A percentile compares a stretch with the other conserved stretches of the same genome.
Evolutionary conservation across 2,113 vertebrate genomes (phyloP).

Genomic region (Microcebus tavaratra): DNA sequence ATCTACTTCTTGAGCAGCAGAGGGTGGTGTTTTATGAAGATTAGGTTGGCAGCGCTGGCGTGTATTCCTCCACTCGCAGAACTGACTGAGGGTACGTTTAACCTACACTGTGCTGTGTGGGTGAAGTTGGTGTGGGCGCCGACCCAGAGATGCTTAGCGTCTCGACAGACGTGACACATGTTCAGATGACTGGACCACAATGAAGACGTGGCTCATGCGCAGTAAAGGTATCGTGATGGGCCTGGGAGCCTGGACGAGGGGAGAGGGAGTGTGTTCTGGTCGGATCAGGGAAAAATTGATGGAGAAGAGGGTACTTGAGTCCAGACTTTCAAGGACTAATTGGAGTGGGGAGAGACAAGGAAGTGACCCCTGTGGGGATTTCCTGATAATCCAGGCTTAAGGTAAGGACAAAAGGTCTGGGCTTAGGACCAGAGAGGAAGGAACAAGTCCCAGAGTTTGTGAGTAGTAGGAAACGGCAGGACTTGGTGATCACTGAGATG

Average conservation of each 20-base stretch:
- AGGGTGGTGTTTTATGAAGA: neutral
- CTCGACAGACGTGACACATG: neutral
- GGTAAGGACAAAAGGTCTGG: neutral
- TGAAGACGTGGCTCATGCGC: fast-evolving
- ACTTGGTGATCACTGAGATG: neutral
- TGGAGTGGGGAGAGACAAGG: neutral
- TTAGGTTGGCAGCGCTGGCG: neutral
- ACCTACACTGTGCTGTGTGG: neutral
- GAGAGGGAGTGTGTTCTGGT: neutral
- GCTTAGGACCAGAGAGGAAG: neutral
- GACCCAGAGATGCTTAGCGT: neutral
- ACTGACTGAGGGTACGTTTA: neutral
- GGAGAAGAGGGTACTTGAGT: neutral
- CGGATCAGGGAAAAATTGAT: neutral
- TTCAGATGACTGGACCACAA: neutral
- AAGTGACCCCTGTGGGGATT: neutral
- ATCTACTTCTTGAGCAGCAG: neutral
- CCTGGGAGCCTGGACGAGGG: neutral
- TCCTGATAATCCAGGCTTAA: neutral
- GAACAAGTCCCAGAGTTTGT: neutral
- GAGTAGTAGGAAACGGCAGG: neutral
- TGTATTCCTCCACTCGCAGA: neutral
- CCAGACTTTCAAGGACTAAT: neutral
- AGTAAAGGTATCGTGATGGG: neutral
- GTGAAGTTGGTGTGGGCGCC: neutral